Evolutionary conservation across 2,797 vertebrate species (phyloP).

Genomic region (Okamejei kenojei): DNA sequence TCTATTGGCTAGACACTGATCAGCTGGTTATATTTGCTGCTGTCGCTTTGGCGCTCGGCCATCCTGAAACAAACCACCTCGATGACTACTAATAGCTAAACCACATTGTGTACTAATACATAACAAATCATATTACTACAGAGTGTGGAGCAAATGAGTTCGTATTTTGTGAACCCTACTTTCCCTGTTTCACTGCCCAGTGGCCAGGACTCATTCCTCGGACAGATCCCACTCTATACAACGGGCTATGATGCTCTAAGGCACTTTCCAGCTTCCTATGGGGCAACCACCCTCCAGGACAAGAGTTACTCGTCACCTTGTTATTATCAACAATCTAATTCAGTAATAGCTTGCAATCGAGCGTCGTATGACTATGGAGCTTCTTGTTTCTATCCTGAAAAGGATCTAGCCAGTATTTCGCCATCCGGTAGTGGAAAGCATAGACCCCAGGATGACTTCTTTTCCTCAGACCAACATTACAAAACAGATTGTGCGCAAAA

Average conservation of each 20-base stretch:
- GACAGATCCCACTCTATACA: constrained; percentile 67
- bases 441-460: constrained; percentile 61
- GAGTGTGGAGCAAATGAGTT: constrained; percentile 73
- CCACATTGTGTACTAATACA: constrained; percentile 68
- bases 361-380: constrained; percentile 66
- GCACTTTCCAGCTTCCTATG: constrained; percentile 69
- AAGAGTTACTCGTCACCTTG: constrained; percentile 65
- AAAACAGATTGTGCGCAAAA: constrained; percentile 58
- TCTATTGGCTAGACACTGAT: constrained; percentile 78
- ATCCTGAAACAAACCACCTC: constrained; percentile 76
- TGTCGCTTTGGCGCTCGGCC: constrained; percentile 75
- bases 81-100: constrained; percentile 75
- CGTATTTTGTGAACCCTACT: constrained; percentile 74
- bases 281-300: constrained; percentile 59
- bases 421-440: constrained; percentile 62
- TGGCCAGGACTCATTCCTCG: constrained; percentile 69
- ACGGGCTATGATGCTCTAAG: constrained; percentile 67
- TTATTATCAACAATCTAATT: constrained; percentile 68
- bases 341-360: constrained; percentile 63
- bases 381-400: constrained; percentile 69
- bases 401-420: constrained; percentile 62
- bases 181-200: constrained; percentile 68
- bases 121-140: constrained; percentile 72
- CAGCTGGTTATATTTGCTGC: constrained; percentile 75
- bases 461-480: constrained; percentile 62